Base-by-base conservation (phyloP, 2,888 invertebrate genomes). In the Chesias legatella region DNA sequence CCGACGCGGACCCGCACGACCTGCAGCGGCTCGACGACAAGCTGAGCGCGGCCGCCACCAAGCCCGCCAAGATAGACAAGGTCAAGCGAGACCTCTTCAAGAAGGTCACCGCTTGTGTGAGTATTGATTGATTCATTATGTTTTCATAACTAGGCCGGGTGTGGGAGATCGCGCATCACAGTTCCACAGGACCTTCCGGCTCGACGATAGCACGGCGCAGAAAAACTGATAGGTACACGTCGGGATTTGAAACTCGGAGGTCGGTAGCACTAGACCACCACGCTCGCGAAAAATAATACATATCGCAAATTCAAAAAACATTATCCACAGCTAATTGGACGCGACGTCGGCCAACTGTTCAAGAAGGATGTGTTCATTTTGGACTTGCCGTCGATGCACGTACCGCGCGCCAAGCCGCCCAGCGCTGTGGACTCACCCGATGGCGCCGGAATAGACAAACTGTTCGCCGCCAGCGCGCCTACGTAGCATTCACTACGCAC, bases 71-170 rank as follows among this genome's bases (percentile, higher is more conserved):
- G 77, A 92, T 94, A 28, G 97, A 97, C 69, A 96, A 96, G 73
- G 94, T 94, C 59, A 97, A 96, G 73, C 95, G 96, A 58, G 97
- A 98, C 71, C 88, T 95, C 33, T 97, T 97, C 79, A 96, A 94
- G 84, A 96, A 96, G 79, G 92, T 95, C 56, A 95, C 96, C 6
- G 91, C 92, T 46, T 92, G 93, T 81, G 94, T 94, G 75, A 77
- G 82, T 53, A 3, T 0, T 5, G n/a, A n/a, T n/a, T n/a, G n/a
- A n/a, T 8, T 21, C n/a, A 4, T 21, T n/a, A 6, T 9, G 10
- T 33, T 31, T 3, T 7, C 0, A 2, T 4, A 23, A 20, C 20
- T 5, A 20, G 6, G 20, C 6, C n/a, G n/a, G 13, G 3, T 17
- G 13, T 17, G 13, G 5, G 13, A 17, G 13, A 17, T 3, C 13